Evolutionary conservation across 2,888 invertebrate species (phyloP), one percentile per base, ranked within the genome.

Genomic region (Cactoblastis cactorum): DNA sequence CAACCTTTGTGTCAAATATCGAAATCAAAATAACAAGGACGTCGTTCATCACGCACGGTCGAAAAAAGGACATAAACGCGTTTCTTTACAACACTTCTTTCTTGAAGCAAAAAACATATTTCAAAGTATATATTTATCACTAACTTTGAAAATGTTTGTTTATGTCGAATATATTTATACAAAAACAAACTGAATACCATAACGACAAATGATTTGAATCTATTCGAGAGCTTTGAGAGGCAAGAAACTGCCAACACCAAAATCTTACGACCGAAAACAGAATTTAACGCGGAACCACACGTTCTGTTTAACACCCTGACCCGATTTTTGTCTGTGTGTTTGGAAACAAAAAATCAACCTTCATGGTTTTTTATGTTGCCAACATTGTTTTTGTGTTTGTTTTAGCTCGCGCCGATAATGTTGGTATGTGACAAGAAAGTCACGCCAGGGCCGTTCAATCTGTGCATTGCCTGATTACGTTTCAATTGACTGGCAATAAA

Each of bases 321-420:
- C 51, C 45, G 41, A 45, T 74, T 77, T 79, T 77, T 76, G 67
- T 68, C 55, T 55, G 58, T 68, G 61, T 77, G 69, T 80, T 76
- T 73, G 69, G 64, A 68, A 74, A 80, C 75, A 82, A 72, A 80
- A 74, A 82, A 76, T 58, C 56, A 50, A 48, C 52, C 58, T 53
- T 53, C 67, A 62, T 72, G 77, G 71, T 83, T 84, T 84, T 84
- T 83, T 83, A 69, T 79, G 66, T 61, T 24, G 56, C 52, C 55
- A 58, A 58, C 62, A 55, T 71, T 77, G 80, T 85, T 83, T 85
- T 65, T 80, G 61, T 84, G 76, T 86, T 85, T 85, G 75, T 77
- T 77, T 83, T 81, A 80, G 77, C 83, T 76, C 77, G 74, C 68
- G 77, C 69, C 74, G 78, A 78, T 83, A 80, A 74, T 65, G 67